phyloP scores from a whole-genome alignment of 2,113 vertebrate species.

The Anarhynchus alexandrinus region DNA sequence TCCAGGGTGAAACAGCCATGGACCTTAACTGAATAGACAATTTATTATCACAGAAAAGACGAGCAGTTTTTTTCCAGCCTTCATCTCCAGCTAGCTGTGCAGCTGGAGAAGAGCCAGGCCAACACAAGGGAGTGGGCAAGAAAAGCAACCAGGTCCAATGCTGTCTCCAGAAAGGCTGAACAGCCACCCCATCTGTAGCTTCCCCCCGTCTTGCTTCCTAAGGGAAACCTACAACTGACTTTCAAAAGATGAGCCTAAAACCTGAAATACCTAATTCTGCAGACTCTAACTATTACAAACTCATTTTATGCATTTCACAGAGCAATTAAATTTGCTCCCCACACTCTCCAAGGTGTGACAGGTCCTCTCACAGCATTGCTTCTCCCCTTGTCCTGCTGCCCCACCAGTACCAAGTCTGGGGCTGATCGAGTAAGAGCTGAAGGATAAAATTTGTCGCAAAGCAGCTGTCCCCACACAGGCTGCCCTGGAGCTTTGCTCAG shows the following conservation, averaged over 20 bases:
- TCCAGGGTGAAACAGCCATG: background rate
- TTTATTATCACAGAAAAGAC: background rate
- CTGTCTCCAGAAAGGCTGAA: background rate
- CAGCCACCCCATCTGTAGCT: background rate
- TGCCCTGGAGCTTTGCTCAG: background rate
- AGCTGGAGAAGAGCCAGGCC: background rate
- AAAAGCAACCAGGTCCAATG: background rate
- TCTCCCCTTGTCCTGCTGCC: background rate
- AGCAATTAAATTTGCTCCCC: background rate
- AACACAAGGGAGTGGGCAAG: background rate
- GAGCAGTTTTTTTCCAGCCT: background rate
- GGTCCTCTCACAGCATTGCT: background rate
- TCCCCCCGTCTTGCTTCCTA: background rate
- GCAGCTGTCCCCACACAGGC: background rate
- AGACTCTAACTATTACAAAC: background rate
- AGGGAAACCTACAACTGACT: background rate
- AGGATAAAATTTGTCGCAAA: background rate
- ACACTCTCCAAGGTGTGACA: background rate
- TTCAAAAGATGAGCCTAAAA: background rate
- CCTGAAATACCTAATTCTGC: background rate
- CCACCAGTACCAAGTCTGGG: accelerated
- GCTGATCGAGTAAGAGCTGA: background rate
- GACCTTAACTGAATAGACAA: background rate
- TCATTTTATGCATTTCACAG: background rate
- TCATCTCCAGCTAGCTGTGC: background rate